phyloP scores from a whole-genome alignment of 2,888 invertebrate genomes.

The Adineta ricciae region DNA sequence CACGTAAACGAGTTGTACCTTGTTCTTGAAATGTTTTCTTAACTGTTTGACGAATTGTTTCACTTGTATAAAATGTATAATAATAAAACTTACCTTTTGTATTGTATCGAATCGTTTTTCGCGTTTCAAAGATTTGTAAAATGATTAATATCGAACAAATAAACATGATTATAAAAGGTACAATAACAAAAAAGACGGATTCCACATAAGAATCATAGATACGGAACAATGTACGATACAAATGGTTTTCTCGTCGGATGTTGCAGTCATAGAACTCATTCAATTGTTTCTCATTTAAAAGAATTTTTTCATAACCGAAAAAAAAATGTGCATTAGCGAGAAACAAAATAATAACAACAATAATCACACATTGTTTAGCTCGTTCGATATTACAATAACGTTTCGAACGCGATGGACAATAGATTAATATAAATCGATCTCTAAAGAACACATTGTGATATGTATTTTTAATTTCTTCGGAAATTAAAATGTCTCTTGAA shows the following conservation, averaged over 20 bases:
- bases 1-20: not conserved
- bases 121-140: not conserved
- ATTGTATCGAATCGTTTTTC: not conserved
- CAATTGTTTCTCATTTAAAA: not conserved
- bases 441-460: not conserved
- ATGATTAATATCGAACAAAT: slow-evolving; percentile 4
- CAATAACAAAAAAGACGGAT: not conserved
- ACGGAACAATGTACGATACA: not conserved
- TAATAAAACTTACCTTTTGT: not conserved
- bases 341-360: not conserved
- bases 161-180: slow-evolving; percentile 6
- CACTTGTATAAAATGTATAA: not conserved
- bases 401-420: not conserved
- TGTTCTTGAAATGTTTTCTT: not conserved
- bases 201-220: slow-evolving; percentile 6
- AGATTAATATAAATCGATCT: not conserved
- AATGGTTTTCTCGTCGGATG: not conserved
- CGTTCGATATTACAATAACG: not conserved
- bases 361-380: not conserved
- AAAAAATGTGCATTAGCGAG: not conserved
- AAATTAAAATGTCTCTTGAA: no score
- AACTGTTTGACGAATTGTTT: not conserved
- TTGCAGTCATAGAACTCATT: not conserved
- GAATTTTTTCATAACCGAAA: not conserved
- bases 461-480: no score